phyloP scores from a whole-genome alignment of 2,113 vertebrate genomes.

The Daboia siamensis region DNA sequence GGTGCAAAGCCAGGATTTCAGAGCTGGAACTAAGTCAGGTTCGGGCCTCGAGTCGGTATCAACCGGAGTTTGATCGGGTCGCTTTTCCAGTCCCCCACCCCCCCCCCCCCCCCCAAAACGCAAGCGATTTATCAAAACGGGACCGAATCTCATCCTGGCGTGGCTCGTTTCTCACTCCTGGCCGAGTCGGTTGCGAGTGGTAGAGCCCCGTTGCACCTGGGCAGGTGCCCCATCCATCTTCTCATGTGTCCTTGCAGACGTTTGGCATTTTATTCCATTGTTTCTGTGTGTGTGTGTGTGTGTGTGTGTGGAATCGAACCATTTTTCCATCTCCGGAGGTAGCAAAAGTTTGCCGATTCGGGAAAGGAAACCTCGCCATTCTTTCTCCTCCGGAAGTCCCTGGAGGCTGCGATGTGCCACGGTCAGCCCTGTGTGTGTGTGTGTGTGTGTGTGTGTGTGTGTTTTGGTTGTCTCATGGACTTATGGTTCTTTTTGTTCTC shows the following conservation, averaged over 20 bases:
- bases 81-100: not conserved
- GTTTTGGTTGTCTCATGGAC: not conserved
- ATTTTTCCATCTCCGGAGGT: not conserved
- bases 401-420: accelerated
- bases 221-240: not conserved
- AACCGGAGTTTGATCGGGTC: accelerated
- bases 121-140: not conserved
- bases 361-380: accelerated
- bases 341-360: not conserved
- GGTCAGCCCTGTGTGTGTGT: too few species aligned
- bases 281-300: not conserved
- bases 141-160: not conserved
- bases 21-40: too few species aligned
- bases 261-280: not conserved
- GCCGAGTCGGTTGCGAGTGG: too few species aligned
- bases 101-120: not conserved
- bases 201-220: not conserved
- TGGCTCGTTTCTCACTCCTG: accelerated
- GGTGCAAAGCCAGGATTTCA: too few species aligned
- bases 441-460: not conserved
- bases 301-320: not conserved
- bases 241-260: not conserved
- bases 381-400: not conserved
- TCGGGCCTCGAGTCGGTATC: not conserved
- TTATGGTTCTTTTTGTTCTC: not conserved